These are phyloP conservation scores for Gopherus flavomarginatus DNA, from an alignment of 2,113 vertebrate species.

Conservation along the genomic window DNA sequence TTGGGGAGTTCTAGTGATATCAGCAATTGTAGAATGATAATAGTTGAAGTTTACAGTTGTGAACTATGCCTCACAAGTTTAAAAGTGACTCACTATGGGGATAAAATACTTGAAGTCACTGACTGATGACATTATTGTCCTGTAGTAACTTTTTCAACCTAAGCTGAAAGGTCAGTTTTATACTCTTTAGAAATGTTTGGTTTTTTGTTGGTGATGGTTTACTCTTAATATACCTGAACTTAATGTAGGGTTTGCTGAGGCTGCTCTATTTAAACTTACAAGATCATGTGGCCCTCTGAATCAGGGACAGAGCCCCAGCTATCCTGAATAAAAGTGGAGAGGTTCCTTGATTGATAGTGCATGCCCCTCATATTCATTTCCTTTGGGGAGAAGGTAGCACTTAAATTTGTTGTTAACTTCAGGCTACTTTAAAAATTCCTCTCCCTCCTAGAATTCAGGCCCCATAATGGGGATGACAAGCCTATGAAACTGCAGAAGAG, in stretches of 20 bases:
- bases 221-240: neutral
- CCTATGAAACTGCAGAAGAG: neutral
- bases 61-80: neutral
- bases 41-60: neutral
- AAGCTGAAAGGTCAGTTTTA: constrained; percentile 22
- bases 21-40: constrained; percentile 21
- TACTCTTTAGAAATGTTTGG: neutral
- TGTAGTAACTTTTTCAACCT: neutral
- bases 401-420: neutral
- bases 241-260: neutral
- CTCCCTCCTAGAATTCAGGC: neutral
- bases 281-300: neutral
- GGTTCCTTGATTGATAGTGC: neutral
- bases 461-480: neutral
- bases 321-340: neutral
- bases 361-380: neutral
- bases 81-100: neutral
- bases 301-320: neutral
- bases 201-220: neutral
- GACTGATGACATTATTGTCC: constrained; percentile 6
- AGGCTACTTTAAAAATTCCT: neutral
- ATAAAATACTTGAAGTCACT: neutral
- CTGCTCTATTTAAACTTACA: neutral
- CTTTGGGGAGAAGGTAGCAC: neutral
- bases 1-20: constrained; percentile 23